These are phyloP conservation scores for Synchiropus splendidus DNA, from an alignment of 2,113 vertebrate species.

Conservation along the genomic window DNA sequence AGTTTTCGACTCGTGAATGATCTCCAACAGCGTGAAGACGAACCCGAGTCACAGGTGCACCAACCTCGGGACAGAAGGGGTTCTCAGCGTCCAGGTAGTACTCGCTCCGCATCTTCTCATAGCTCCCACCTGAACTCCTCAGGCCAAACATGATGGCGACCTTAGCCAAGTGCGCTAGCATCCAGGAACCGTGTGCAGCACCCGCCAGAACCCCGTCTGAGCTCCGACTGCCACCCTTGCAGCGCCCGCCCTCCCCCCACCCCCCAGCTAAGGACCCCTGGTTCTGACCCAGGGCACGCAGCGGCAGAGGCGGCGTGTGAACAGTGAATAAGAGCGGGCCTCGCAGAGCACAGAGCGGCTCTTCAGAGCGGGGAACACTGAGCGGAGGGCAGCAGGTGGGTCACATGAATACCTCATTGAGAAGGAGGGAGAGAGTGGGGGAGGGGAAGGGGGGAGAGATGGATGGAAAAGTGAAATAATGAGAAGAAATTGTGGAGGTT, in stretches of 20 bases:
- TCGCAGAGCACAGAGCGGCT: conserved; percentile 49
- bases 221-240: conserved; percentile 14
- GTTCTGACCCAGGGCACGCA: conserved; percentile 40
- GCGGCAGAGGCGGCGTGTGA: conserved; percentile 51
- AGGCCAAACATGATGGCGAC: conserved; percentile 71
- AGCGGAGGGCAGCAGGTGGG: conserved; percentile 62
- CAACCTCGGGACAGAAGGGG: conserved; percentile 62
- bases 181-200: conserved; percentile 53
- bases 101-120: conserved; percentile 67
- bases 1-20: too few species aligned
- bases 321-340: conserved; percentile 56
- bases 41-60: too few species aligned
- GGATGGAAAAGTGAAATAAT: conserved; percentile 19
- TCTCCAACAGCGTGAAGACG: too few species aligned
- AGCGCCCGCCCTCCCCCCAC: conserved; percentile 22
- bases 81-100: conserved; percentile 56
- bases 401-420: conserved; percentile 69
- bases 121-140: conserved; percentile 61
- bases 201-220: conserved; percentile 38
- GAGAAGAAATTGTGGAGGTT: neutral
- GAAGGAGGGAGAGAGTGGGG: conserved; percentile 39
- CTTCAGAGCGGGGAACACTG: conserved; percentile 45
- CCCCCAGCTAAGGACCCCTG: conserved; percentile 15
- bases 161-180: conserved; percentile 57
- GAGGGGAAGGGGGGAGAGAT: conserved; percentile 7